These are phyloP conservation scores for Drosophila flavopinicola DNA, from an alignment of 2,888 invertebrate genomes.

Conservation along the genomic window DNA sequence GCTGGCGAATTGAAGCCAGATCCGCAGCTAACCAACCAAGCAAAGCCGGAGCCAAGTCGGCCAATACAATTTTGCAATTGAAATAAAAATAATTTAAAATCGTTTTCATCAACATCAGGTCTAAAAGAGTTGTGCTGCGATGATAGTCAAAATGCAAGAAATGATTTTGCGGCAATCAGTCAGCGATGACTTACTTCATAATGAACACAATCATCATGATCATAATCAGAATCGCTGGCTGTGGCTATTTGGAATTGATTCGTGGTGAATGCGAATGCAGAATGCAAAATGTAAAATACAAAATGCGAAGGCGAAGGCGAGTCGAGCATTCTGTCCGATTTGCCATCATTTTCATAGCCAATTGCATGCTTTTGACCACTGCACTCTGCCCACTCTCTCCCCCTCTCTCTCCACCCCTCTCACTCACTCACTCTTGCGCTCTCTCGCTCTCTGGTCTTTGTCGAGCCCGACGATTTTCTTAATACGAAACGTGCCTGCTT, in stretches of 20 bases:
- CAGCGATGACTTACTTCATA: conserved; percentile 42
- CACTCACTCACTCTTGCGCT: background rate
- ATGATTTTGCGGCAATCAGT: conserved; percentile 70
- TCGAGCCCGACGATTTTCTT: conserved; percentile 70
- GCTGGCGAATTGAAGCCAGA: background rate
- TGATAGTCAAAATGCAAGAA: conserved; percentile 26
- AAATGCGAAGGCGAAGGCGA: conserved; percentile 19
- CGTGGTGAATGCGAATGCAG: conserved; percentile 68
- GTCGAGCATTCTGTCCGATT: conserved; percentile 29
- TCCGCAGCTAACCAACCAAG: conserved; percentile 23
- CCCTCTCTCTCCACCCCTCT: background rate
- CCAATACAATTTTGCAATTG: conserved; percentile 74
- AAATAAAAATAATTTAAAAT: conserved; percentile 83
- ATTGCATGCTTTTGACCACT: conserved; percentile 69
- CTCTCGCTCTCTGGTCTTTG: conserved; percentile 25
- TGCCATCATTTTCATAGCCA: conserved; percentile 70
- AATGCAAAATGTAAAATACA: no score
- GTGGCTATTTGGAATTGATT: conserved; percentile 82
- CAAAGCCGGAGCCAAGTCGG: conserved; percentile 36
- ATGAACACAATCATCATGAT: conserved; percentile 37
- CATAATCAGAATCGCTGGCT: conserved; percentile 75
- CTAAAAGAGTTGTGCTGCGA: conserved; percentile 63
- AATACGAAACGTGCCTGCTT: conserved; percentile 81
- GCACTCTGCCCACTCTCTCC: background rate
- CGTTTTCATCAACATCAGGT: conserved; percentile 82